phyloP scores from a whole-genome alignment of 2,797 vertebrate species.

The Hozukius guyotensis region DNA sequence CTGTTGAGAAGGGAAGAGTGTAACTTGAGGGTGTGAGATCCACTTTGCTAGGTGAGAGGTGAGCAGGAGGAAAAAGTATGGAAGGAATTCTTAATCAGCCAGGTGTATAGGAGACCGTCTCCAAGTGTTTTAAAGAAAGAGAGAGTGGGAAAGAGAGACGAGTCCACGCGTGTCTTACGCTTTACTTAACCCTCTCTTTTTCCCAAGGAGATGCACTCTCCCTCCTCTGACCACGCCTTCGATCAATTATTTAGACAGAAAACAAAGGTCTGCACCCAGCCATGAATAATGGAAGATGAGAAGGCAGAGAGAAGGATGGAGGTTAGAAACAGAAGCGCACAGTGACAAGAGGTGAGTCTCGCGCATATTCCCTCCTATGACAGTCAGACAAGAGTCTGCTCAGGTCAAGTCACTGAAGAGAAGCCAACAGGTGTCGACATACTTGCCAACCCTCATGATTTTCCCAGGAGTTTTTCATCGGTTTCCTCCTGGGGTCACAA shows the following conservation, averaged over 20 bases:
- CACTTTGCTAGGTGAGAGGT: slow-evolving; percentile 59
- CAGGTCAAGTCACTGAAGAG: slow-evolving; percentile 46
- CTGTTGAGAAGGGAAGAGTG: slow-evolving; percentile 13
- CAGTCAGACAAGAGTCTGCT: slow-evolving; percentile 54
- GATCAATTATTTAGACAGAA: slow-evolving; percentile 79
- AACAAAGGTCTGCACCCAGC: slow-evolving; percentile 76
- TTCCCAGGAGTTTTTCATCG: too few relatives aligned
- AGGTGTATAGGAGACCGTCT: not conserved
- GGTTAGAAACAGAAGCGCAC: slow-evolving; percentile 58
- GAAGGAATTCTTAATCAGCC: slow-evolving; percentile 61
- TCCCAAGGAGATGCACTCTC: slow-evolving; percentile 45
- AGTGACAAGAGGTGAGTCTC: slow-evolving; percentile 57
- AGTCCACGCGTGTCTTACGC: slow-evolving; percentile 14
- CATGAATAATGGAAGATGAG: slow-evolving; percentile 79
- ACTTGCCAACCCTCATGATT: too few relatives aligned
- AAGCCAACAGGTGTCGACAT: slow-evolving; percentile 47
- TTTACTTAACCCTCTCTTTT: slow-evolving; percentile 52
- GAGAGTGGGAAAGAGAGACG: slow-evolving; percentile 23
- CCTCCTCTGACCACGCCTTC: slow-evolving; percentile 66
- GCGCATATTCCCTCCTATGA: slow-evolving; percentile 54
- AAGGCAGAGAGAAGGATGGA: slow-evolving; percentile 66
- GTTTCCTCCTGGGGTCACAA: too few relatives aligned
- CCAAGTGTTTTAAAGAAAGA: slow-evolving; percentile 37
- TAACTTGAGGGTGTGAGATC: slow-evolving; percentile 35
- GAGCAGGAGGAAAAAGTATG: slow-evolving; percentile 38